Evolutionary conservation across 2,113 vertebrate species (phyloP).

Genomic region (Nipponia nippon): DNA sequence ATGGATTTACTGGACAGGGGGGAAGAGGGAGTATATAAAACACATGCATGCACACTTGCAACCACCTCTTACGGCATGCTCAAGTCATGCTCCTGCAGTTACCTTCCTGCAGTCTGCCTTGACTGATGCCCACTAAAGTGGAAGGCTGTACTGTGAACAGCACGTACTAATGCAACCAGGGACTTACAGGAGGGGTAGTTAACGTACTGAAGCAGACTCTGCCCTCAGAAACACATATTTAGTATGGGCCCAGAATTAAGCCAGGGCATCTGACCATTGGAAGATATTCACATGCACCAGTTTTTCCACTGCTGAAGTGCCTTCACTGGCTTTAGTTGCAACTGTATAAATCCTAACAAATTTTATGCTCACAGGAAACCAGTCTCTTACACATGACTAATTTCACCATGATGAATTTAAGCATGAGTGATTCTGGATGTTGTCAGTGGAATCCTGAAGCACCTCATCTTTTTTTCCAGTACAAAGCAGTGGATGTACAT

Average conservation of each 20-base stretch:
- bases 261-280: not conserved
- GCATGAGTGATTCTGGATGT: not conserved
- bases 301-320: not conserved
- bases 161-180: not conserved
- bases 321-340: not conserved
- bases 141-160: not conserved
- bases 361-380: not conserved
- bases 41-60: not conserved
- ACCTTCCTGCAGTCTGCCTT: no score
- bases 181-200: not conserved
- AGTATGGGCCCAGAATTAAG: not conserved
- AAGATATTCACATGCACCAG: not conserved
- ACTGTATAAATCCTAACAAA: not conserved
- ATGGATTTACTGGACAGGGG: not conserved
- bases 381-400: not conserved
- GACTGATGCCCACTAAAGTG: not conserved
- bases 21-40: not conserved
- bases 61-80: accelerated
- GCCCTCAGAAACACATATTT: not conserved
- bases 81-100: not conserved
- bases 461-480: not conserved
- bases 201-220: not conserved
- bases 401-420: not conserved
- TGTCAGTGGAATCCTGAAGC: not conserved
- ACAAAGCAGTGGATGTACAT: not conserved